phyloP scores from a whole-genome alignment of 2,888 invertebrate species.

The Notodonta dromedarius region DNA sequence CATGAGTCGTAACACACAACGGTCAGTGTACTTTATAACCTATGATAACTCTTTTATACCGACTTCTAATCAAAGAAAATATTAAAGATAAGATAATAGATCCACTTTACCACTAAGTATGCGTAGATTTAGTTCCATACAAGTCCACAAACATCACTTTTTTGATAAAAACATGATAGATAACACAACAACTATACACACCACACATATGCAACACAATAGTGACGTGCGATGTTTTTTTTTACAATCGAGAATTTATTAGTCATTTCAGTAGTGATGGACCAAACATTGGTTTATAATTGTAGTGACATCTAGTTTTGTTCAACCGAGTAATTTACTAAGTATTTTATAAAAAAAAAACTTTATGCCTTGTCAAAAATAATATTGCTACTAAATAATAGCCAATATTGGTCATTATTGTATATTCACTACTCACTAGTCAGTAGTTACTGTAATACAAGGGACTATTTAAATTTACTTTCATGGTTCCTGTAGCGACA shows the following conservation, averaged over 20 bases:
- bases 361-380: too few relatives aligned
- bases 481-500: too few relatives aligned
- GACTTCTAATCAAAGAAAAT: conserved; percentile 53
- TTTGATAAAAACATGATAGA: conserved; percentile 83
- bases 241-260: conserved; percentile 32
- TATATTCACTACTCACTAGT: too few relatives aligned
- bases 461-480: too few relatives aligned
- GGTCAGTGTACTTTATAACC: conserved; percentile 66
- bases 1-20: conserved; percentile 57
- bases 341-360: too few relatives aligned
- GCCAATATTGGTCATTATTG: too few relatives aligned
- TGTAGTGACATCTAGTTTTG: too few relatives aligned
- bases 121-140: conserved; percentile 67
- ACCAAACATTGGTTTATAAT: neutral
- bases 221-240: conserved; percentile 52
- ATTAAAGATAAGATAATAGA: conserved; percentile 68
- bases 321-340: too few relatives aligned
- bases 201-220: conserved; percentile 63
- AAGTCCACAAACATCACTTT: conserved; percentile 76
- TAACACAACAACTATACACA: conserved; percentile 71
- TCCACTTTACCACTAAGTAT: conserved; percentile 75
- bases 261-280: conserved; percentile 38
- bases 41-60: conserved; percentile 58
- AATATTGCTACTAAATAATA: too few relatives aligned
- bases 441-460: too few relatives aligned